These are phyloP conservation scores for Microctonus aethiopoides DNA, from an alignment of 2,888 invertebrate genomes.

Conservation along the genomic window DNA sequence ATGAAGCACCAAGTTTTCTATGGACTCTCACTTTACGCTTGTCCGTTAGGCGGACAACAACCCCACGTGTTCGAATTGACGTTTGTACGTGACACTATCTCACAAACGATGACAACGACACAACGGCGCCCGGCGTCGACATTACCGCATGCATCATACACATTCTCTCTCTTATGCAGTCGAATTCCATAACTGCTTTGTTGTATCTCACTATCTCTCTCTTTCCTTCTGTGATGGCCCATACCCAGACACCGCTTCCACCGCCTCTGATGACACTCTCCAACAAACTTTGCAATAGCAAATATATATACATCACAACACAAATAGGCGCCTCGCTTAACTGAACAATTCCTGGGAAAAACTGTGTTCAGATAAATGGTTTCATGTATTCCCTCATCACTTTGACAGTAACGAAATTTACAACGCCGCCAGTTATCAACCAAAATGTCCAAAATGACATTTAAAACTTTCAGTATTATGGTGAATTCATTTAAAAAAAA, in stretches of 20 bases:
- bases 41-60: slow-evolving; percentile 31
- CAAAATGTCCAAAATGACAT: too few relatives aligned
- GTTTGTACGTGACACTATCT: slow-evolving; percentile 61
- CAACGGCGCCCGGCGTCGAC: slow-evolving; percentile 44
- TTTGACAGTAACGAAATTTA: background rate
- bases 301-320: background rate
- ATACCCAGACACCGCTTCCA: background rate
- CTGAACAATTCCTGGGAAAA: background rate
- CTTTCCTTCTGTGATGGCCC: background rate
- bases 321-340: background rate
- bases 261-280: background rate
- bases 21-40: background rate
- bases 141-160: background rate
- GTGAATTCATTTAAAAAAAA: too few relatives aligned
- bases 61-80: slow-evolving; percentile 47
- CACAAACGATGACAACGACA: slow-evolving; percentile 42
- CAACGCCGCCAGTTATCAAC: too few relatives aligned
- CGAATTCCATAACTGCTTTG: background rate
- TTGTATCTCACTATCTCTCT: background rate
- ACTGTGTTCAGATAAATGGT: background rate
- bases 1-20: background rate
- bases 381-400: background rate
- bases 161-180: background rate
- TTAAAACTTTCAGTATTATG: too few relatives aligned
- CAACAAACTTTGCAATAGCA: background rate